Conservation (phyloP, 2,888 invertebrate species). For the Bellardia pandia region DNA sequence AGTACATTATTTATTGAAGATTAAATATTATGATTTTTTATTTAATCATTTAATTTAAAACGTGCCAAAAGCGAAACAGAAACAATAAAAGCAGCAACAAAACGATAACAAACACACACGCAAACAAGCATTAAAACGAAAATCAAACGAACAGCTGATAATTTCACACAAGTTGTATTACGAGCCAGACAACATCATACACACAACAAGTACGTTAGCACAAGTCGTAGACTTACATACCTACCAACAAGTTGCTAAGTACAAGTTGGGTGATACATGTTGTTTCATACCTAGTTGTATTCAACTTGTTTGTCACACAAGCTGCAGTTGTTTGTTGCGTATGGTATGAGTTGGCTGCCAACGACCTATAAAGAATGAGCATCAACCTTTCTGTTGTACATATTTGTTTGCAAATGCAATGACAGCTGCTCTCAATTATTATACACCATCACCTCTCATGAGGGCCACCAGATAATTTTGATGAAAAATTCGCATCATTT, state of each 20-base stretch:
- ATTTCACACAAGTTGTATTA: constrained; percentile 16
- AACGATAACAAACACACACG: neutral
- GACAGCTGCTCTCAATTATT: constrained; percentile 69
- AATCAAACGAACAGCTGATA: constrained; percentile 40
- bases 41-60: constrained; percentile 70
- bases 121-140: constrained; percentile 18
- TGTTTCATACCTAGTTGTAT: neutral
- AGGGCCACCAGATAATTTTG: too few relatives aligned
- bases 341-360: constrained; percentile 35
- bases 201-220: constrained; percentile 28
- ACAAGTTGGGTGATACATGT: constrained; percentile 12
- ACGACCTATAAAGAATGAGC: constrained; percentile 56
- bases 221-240: neutral
- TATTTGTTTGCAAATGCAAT: constrained; percentile 42
- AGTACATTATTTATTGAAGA: constrained; percentile 65
- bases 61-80: constrained; percentile 63
- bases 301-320: neutral
- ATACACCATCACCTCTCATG: constrained; percentile 45
- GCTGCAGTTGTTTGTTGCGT: constrained; percentile 16
- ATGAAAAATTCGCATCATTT: too few relatives aligned
- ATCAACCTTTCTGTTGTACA: constrained; percentile 32
- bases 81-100: constrained; percentile 25
- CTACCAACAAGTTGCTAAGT: neutral
- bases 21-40: constrained; percentile 70
- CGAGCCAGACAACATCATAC: constrained; percentile 16